These are phyloP conservation scores for Drosophila multiciliata DNA, from an alignment of 2,888 invertebrate species.

Conservation along the genomic window DNA sequence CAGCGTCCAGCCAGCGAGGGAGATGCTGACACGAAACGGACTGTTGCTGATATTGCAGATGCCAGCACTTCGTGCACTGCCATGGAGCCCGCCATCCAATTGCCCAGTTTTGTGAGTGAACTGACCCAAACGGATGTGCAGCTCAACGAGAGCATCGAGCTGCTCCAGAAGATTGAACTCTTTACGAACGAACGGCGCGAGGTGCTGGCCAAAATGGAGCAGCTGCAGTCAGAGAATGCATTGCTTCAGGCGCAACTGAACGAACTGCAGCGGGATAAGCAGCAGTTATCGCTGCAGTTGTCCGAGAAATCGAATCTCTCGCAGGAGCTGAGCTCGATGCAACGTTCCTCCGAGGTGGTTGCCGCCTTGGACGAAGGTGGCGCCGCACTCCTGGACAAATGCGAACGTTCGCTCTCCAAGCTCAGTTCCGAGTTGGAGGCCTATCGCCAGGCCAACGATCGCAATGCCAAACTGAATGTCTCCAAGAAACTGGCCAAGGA, in stretches of 20 bases:
- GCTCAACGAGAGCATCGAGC: constrained; percentile 88
- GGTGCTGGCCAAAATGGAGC: constrained; percentile 89
- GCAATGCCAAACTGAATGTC: constrained; percentile 82
- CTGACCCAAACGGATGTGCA: constrained; percentile 83
- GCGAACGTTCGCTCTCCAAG: constrained; percentile 79
- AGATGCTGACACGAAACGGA: constrained; percentile 26
- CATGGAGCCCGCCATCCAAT: not conserved
- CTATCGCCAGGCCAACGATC: constrained; percentile 83
- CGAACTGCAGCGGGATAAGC: constrained; percentile 85
- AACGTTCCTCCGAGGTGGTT: constrained; percentile 81
- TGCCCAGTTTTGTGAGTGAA: constrained; percentile 71
- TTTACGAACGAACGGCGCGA: constrained; percentile 89
- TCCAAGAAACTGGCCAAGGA: constrained; percentile 84
- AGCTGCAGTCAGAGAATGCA: constrained; percentile 87
- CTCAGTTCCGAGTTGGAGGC: constrained; percentile 83
- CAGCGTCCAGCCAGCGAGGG: constrained; percentile 71
- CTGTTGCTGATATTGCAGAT: constrained; percentile 13
- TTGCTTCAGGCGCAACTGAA: constrained; percentile 82
- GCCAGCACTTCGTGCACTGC: constrained; percentile 3
- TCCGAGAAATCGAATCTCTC: constrained; percentile 75
- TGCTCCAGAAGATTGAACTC: constrained; percentile 89
- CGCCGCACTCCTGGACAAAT: constrained; percentile 79
- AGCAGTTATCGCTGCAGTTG: constrained; percentile 72
- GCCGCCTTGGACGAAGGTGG: constrained; percentile 73
- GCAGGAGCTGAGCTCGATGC: constrained; percentile 80